These are phyloP conservation scores for Glossophaga mutica DNA, from an alignment of 2,797 vertebrate species.

Conservation along the genomic window DNA sequence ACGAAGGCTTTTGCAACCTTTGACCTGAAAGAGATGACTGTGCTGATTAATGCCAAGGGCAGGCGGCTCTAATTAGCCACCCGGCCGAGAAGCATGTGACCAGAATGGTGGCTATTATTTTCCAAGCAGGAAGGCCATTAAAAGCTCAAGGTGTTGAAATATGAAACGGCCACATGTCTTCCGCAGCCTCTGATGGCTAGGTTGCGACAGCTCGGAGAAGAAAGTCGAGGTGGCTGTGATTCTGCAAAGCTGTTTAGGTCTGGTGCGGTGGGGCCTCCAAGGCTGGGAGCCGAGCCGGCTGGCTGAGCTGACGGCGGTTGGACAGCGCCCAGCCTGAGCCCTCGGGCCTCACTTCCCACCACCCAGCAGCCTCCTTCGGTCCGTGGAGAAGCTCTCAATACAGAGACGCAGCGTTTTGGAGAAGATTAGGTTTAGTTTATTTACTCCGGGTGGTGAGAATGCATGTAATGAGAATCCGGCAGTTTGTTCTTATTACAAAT, in stretches of 20 bases:
- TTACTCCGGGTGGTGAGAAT: not conserved
- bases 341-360: not conserved
- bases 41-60: not conserved
- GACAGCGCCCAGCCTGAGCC: not conserved
- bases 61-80: not conserved
- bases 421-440: not conserved
- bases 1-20: not conserved
- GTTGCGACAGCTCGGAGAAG: not conserved
- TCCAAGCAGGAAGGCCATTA: not conserved
- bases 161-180: not conserved
- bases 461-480: not conserved
- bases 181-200: not conserved
- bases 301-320: not conserved
- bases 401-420: not conserved
- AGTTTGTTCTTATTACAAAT: not conserved
- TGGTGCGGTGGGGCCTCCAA: not conserved
- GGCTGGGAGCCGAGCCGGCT: not conserved
- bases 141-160: not conserved
- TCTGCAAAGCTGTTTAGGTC: not conserved
- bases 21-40: not conserved
- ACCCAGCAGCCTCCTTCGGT: not conserved
- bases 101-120: not conserved
- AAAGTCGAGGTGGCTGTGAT: not conserved
- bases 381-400: not conserved
- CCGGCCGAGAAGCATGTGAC: not conserved